phyloP scores from a whole-genome alignment of 2,888 invertebrate species.

The Corbicula japonica region DNA sequence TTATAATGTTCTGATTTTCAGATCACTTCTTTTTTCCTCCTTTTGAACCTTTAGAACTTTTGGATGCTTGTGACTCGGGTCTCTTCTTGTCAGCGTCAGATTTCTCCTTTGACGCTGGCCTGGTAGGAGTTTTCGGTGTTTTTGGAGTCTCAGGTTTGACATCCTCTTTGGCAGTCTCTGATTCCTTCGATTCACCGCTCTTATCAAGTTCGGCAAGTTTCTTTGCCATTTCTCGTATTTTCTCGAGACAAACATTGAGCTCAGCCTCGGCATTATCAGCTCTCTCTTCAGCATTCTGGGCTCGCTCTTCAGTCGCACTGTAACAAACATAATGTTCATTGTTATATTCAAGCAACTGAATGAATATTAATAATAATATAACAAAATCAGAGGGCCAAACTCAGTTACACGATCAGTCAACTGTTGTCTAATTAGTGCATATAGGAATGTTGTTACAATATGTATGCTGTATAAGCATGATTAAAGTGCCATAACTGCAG shows the following conservation, averaged over 20 bases:
- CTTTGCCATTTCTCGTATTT: constrained; percentile 76
- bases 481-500: too few relatives aligned
- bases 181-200: constrained; percentile 30
- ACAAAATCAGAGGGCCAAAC: too few relatives aligned
- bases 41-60: constrained; percentile 45
- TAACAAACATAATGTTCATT: too few relatives aligned
- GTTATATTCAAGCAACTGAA: too few relatives aligned
- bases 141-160: constrained; percentile 50
- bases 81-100: constrained; percentile 67
- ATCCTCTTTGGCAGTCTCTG: constrained; percentile 48
- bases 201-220: constrained; percentile 64
- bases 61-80: constrained; percentile 70
- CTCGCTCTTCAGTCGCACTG: constrained; percentile 83
- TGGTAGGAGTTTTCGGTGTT: constrained; percentile 57
- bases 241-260: constrained; percentile 76
- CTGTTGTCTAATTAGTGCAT: too few relatives aligned
- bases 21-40: constrained; percentile 66
- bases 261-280: constrained; percentile 77
- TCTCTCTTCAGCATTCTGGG: constrained; percentile 80
- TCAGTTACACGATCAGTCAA: too few relatives aligned
- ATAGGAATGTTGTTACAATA: too few relatives aligned
- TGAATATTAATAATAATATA: too few relatives aligned
- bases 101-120: constrained; percentile 60
- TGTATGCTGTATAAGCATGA: too few relatives aligned
- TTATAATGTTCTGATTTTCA: too few relatives aligned